These are phyloP conservation scores for Marcusenius ussheri DNA, from an alignment of 2,113 vertebrate species.

Conservation along the genomic window DNA sequence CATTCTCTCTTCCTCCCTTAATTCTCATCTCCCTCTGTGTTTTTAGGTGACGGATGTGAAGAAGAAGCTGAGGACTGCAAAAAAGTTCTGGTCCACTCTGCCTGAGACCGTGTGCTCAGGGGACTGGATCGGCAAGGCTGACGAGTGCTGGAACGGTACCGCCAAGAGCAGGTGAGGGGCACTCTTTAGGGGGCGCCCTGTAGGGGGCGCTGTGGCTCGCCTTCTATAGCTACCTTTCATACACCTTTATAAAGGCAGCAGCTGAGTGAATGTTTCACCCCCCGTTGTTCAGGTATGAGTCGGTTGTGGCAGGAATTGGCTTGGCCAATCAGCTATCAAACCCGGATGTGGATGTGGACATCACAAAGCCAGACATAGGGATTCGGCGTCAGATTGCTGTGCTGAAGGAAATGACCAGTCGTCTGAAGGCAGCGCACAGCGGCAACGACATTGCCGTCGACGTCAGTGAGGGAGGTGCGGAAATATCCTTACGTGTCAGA, in stretches of 20 bases:
- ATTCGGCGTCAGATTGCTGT: slow-evolving; percentile 85
- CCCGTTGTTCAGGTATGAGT: slow-evolving; percentile 70
- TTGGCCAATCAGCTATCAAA: slow-evolving; percentile 91
- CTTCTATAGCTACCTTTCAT: background rate
- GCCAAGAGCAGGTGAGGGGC: slow-evolving; percentile 81
- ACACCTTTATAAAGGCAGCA: background rate
- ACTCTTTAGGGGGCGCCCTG: background rate
- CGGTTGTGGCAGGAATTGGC: slow-evolving; percentile 82
- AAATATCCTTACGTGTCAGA: background rate
- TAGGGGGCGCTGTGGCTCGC: background rate
- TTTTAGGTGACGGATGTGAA: slow-evolving; percentile 84
- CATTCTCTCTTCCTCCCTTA: background rate
- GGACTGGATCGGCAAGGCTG: slow-evolving; percentile 71
- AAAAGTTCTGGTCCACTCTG: slow-evolving; percentile 96
- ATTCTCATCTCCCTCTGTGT: background rate
- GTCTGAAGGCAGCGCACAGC: slow-evolving; percentile 84
- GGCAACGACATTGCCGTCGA: slow-evolving; percentile 81
- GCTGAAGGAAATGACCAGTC: slow-evolving; percentile 82
- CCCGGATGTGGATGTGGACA: slow-evolving; percentile 88
- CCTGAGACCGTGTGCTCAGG: slow-evolving; percentile 78
- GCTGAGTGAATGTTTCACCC: background rate
- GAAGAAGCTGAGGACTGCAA: slow-evolving; percentile 85
- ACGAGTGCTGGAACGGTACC: slow-evolving; percentile 79
- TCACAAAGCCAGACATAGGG: slow-evolving; percentile 77
- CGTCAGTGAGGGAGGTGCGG: slow-evolving; percentile 57